A percentile compares a stretch with the other conserved stretches of the same genome.
Conservation (phyloP, 2,888 invertebrate species). For the Melinaea marsaeus region DNA sequence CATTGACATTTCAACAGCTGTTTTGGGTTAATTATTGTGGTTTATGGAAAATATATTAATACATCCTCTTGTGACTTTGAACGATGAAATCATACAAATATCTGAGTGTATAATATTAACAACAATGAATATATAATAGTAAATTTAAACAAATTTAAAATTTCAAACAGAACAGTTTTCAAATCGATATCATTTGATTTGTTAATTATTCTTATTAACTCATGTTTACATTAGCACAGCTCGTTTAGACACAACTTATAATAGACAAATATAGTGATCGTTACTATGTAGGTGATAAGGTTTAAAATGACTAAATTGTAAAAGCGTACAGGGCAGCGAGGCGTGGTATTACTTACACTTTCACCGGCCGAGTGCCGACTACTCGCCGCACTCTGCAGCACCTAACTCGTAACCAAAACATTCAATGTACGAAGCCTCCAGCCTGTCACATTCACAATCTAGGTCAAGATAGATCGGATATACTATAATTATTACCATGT, state of each 20-base stretch:
- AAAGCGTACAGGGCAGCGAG: not conserved
- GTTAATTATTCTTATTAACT: conserved; percentile 1
- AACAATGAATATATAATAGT: not conserved
- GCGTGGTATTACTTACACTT: conserved; percentile 12
- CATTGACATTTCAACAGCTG: too few species aligned
- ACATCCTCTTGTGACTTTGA: too few species aligned
- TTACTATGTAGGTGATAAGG: not conserved
- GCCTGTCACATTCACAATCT: not conserved
- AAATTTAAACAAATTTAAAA: not conserved
- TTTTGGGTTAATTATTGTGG: too few species aligned
- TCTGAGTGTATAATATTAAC: not conserved
- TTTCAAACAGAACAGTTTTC: not conserved
- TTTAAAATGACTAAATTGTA: conserved; percentile 7
- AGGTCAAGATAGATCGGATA: conserved; percentile 19
- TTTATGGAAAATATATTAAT: too few species aligned
- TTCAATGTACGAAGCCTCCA: conserved; percentile 4
- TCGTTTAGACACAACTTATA: not conserved
- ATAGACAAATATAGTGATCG: not conserved
- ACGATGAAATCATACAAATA: too few species aligned
- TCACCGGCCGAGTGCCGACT: conserved; percentile 9
- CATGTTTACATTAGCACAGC: conserved; percentile 1
- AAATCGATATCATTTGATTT: not conserved
- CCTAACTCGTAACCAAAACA: conserved; percentile 10
- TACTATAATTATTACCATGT: not conserved
- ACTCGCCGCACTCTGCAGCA: not conserved